These are phyloP conservation scores for Mnemiopsis leidyi DNA, from an alignment of 37 sponge, comb jelly and placozoan species.

Conservation along the genomic window DNA sequence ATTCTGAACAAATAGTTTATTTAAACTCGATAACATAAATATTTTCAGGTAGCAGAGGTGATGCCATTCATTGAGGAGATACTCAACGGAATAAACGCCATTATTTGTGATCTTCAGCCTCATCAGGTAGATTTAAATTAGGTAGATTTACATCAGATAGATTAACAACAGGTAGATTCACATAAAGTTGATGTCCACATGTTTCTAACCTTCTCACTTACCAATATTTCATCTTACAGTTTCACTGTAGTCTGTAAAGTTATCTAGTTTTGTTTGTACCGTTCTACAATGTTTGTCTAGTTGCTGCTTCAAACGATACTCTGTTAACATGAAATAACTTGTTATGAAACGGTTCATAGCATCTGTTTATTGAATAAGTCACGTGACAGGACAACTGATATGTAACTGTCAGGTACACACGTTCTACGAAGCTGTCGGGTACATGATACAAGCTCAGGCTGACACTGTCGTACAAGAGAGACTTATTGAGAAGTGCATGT, in stretches of 20 bases:
- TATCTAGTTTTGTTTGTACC: too few relatives aligned
- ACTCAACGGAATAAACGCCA: constrained; percentile 85
- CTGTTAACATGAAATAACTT: too few relatives aligned
- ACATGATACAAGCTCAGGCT: constrained; percentile 95
- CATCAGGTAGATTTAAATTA: constrained; percentile 84
- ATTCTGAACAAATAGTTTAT: too few relatives aligned
- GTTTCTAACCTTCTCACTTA: neutral
- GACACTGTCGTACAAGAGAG: constrained; percentile 80
- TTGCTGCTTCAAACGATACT: too few relatives aligned
- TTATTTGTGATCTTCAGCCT: constrained; percentile 96
- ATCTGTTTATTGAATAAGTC: too few relatives aligned
- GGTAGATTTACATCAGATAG: too few relatives aligned
- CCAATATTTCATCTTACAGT: neutral
- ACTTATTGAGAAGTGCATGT: constrained; percentile 96
- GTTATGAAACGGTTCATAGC: too few relatives aligned
- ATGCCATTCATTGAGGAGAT: constrained; percentile 96
- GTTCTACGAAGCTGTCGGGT: constrained; percentile 98
- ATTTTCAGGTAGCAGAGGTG: constrained; percentile 85
- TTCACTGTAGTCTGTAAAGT: neutral
- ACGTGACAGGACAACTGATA: too few relatives aligned
- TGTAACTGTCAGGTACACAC: constrained; percentile 87
- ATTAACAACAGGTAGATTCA: too few relatives aligned
- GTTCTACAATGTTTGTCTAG: too few relatives aligned
- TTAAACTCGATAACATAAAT: too few relatives aligned
- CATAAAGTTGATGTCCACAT: too few relatives aligned